phyloP scores from a whole-genome alignment of 2,797 vertebrate genomes.

The Lepus townsendii region DNA sequence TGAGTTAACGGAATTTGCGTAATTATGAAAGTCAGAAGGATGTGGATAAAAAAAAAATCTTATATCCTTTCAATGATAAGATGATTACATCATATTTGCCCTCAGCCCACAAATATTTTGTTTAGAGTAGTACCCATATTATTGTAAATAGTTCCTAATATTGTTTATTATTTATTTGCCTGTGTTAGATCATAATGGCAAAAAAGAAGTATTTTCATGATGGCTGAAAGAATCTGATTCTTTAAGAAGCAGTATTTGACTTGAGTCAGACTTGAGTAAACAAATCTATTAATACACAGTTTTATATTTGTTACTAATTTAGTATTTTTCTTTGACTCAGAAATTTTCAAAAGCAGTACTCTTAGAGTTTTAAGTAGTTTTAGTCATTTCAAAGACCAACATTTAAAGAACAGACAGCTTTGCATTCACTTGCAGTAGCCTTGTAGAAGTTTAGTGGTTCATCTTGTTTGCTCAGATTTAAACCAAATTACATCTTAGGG shows the following conservation, averaged over 20 bases:
- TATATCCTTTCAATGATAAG: background rate
- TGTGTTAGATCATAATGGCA: constrained; percentile 15
- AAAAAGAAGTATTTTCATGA: constrained; percentile 21
- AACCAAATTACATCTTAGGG: constrained; percentile 11
- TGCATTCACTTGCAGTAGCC: constrained; percentile 27
- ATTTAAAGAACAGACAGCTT: constrained; percentile 14
- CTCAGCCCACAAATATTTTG: constrained; percentile 28
- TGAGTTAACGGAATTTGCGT: background rate
- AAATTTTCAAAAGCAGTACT: background rate
- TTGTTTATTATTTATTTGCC: constrained; percentile 27
- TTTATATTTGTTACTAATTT: constrained; percentile 30
- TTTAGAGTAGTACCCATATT: background rate
- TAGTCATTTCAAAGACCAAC: constrained; percentile 30
- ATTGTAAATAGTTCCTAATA: constrained; percentile 7
- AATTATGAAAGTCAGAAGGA: constrained; percentile 7
- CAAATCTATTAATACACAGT: background rate
- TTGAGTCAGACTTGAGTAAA: constrained; percentile 35
- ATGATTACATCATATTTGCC: constrained; percentile 26
- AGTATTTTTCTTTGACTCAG: constrained; percentile 10
- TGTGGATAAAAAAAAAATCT: constrained; percentile 15
- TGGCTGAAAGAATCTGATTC: background rate
- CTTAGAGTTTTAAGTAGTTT: constrained; percentile 36
- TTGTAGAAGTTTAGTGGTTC: background rate
- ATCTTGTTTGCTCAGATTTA: constrained; percentile 38
- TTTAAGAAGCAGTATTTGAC: background rate